A percentile compares a stretch with the other conserved stretches of the same genome.
These are phyloP conservation scores for Pollenia griseotomentosa DNA, from an alignment of 2,888 invertebrate genomes.

Conservation along the genomic window DNA sequence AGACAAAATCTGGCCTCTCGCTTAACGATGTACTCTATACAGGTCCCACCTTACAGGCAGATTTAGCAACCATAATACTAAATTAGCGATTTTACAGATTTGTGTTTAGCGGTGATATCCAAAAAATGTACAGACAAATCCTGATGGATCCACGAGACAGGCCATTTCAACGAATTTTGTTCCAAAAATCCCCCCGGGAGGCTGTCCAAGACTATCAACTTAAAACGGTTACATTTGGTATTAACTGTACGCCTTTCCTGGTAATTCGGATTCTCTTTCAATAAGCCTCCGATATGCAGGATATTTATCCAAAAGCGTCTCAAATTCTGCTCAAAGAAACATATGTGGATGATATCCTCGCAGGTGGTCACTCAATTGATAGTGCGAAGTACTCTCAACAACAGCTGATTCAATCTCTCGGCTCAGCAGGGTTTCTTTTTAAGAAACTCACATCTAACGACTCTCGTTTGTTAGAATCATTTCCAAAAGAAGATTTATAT, in stretches of 20 bases:
- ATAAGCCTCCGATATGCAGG: not conserved
- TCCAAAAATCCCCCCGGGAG: not conserved
- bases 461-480: not conserved
- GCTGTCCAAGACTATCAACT: not conserved
- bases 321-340: not conserved
- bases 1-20: not conserved
- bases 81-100: conserved; percentile 30
- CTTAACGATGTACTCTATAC: conserved; percentile 28
- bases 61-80: not conserved
- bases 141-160: too few relatives aligned
- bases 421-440: not conserved
- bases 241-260: not conserved
- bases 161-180: not conserved
- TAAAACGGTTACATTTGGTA: too few relatives aligned
- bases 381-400: not conserved
- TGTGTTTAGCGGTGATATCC: conserved; percentile 25
- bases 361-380: not conserved
- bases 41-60: conserved; percentile 1
- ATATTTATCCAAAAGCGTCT: conserved; percentile 40
- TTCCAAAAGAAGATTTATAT: not conserved
- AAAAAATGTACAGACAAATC: too few relatives aligned
- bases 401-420: not conserved
- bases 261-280: conserved; percentile 10
- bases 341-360: conserved; percentile 1
- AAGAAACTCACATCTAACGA: conserved; percentile 15